Percentiles rank a stretch among this genome's conserved stretches.
These are phyloP conservation scores for Conus betulinus DNA, from an alignment of 1,140 invertebrate species.

Conservation along the genomic window DNA sequence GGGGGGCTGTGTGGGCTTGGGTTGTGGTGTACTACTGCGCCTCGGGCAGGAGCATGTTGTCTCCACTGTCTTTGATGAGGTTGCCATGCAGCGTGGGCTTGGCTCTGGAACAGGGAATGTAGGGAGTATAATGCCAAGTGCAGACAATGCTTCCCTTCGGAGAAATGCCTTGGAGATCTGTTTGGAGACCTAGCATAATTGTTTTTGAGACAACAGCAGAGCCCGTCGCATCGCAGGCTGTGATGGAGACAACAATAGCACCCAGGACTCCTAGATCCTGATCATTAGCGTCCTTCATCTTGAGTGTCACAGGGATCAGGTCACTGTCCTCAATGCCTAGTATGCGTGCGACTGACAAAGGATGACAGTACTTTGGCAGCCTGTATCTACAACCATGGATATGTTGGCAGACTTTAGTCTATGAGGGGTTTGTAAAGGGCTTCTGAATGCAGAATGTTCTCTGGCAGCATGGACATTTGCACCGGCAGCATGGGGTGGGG, in stretches of 20 bases:
- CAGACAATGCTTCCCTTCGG: background rate
- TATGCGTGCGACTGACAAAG: background rate
- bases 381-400: slow-evolving; percentile 28
- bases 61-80: background rate
- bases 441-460: slow-evolving; percentile 31
- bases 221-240: background rate
- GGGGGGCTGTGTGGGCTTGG: slow-evolving; percentile 41
- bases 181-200: background rate
- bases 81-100: slow-evolving; percentile 26
- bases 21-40: slow-evolving; percentile 34
- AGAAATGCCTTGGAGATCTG: slow-evolving; percentile 27
- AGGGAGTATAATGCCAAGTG: slow-evolving; percentile 11
- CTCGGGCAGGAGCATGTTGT: slow-evolving; percentile 21
- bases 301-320: slow-evolving; percentile 37
- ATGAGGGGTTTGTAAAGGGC: background rate
- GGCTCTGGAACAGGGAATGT: slow-evolving; percentile 5
- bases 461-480: slow-evolving; percentile 9
- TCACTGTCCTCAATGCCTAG: slow-evolving; percentile 7
- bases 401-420: background rate
- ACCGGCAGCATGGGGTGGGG: slow-evolving; percentile 43
- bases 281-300: slow-evolving; percentile 12
- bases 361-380: slow-evolving; percentile 26
- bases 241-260: background rate
- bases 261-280: slow-evolving; percentile 13
- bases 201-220: background rate